Evolutionary conservation across 2,888 invertebrate species (phyloP).

Genomic region (Drosophila emarginata): DNA sequence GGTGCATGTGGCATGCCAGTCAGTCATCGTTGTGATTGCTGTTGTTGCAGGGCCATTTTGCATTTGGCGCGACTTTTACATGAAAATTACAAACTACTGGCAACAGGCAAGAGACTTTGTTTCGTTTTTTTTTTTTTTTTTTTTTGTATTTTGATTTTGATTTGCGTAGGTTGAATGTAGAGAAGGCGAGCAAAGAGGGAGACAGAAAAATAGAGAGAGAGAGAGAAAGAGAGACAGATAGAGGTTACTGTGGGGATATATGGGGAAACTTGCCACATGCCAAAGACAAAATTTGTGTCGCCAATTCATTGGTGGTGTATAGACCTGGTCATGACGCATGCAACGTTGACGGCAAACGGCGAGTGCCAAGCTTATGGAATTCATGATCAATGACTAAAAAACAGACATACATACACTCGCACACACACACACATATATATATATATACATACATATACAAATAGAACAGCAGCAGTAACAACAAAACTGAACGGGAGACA

Average conservation of each 20-base stretch:
- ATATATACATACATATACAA: conserved; percentile 22
- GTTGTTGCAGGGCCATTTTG: conserved; percentile 72
- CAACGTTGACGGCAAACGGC: conserved; percentile 46
- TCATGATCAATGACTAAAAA: conserved; percentile 73
- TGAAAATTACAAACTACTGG: conserved; percentile 78
- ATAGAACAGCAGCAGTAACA: conserved; percentile 41
- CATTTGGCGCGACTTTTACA: conserved; percentile 75
- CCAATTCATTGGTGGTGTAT: conserved; percentile 48
- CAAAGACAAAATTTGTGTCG: conserved; percentile 73
- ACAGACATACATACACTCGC: conserved; percentile 55
- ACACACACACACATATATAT: conserved; percentile 38
- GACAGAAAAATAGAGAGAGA: not conserved
- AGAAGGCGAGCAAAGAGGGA: not conserved
- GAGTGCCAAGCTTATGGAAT: conserved; percentile 71
- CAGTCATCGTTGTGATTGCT: conserved; percentile 37
- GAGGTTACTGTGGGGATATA: not conserved
- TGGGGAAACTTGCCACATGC: conserved; percentile 55
- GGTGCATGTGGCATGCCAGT: conserved; percentile 48
- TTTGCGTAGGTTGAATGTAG: conserved; percentile 59
- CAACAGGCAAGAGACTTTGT: conserved; percentile 43
- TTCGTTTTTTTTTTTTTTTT: conserved; percentile 32
- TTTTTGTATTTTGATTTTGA: conserved; percentile 16
- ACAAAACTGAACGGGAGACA: conserved; percentile 53
- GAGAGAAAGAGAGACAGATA: not conserved
- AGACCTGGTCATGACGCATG: conserved; percentile 65